Evolutionary conservation across 2,797 vertebrate genomes (phyloP).

Genomic region (Eidolon dupreanum): DNA sequence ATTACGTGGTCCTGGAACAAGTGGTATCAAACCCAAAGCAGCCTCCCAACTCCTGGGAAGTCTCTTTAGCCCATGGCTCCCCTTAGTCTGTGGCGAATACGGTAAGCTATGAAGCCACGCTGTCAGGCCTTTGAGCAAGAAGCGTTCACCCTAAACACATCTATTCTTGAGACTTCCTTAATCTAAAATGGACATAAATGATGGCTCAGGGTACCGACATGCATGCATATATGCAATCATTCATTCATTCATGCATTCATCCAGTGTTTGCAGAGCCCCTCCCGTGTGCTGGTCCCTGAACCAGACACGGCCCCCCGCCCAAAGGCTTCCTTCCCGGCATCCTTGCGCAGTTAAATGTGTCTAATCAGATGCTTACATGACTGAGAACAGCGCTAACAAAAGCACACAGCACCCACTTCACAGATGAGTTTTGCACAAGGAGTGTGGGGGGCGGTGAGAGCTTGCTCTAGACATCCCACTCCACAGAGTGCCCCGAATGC

Average conservation of each 20-base stretch:
- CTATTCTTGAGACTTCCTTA: conserved; percentile 33
- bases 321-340: neutral
- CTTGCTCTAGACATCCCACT: neutral
- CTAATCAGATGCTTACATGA: neutral
- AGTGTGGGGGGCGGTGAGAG: accelerated
- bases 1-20: conserved; percentile 50
- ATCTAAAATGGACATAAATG: conserved; percentile 23
- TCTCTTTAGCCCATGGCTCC: conserved; percentile 14
- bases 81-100: conserved; percentile 64
- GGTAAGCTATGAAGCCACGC: neutral
- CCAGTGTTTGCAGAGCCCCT: neutral
- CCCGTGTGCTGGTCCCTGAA: neutral
- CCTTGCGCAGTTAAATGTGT: neutral
- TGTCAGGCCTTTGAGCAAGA: neutral
- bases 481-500: neutral
- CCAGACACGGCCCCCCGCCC: neutral
- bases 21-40: neutral
- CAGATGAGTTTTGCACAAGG: neutral
- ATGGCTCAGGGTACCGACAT: neutral
- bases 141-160: neutral
- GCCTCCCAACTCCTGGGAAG: conserved; percentile 5
- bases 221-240: neutral
- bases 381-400: neutral
- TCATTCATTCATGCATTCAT: neutral
- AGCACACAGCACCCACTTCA: neutral